phyloP scores from a whole-genome alignment of 1,140 invertebrate genomes.

The Manduca sexta region DNA sequence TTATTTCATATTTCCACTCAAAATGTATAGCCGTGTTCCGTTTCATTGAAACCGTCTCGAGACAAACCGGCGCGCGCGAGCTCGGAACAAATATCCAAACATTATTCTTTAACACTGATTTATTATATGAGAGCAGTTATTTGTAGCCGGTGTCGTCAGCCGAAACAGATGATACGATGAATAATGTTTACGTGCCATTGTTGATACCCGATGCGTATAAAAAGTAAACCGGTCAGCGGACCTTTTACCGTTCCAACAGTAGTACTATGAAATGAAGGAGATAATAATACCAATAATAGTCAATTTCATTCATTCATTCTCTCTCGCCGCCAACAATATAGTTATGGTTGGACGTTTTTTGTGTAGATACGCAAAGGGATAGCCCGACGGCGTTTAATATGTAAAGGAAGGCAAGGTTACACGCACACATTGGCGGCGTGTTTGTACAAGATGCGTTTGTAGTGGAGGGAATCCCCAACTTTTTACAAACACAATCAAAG shows the following conservation, averaged over 20 bases:
- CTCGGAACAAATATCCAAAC: no score
- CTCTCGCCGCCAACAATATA: conserved; percentile 62
- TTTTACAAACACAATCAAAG: conserved; percentile 73
- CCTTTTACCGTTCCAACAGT: conserved; percentile 63
- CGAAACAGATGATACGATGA: conserved; percentile 56
- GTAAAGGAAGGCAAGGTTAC: conserved; percentile 72
- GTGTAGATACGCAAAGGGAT: conserved; percentile 69
- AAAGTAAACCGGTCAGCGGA: conserved; percentile 66
- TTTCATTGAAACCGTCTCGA: no score
- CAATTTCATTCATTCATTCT: conserved; percentile 68
- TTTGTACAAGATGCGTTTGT: conserved; percentile 59
- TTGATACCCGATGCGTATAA: conserved; percentile 59
- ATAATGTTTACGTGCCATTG: conserved; percentile 66
- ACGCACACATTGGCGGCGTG: conserved; percentile 52
- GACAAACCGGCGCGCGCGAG: no score
- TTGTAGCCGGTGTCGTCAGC: conserved; percentile 35
- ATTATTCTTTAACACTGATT: no score
- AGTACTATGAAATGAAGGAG: conserved; percentile 42
- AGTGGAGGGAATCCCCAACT: conserved; percentile 70
- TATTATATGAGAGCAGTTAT: conserved; percentile 8
- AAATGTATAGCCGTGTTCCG: no score
- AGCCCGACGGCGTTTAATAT: conserved; percentile 70
- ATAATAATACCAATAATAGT: conserved; percentile 68
- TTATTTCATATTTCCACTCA: no score
- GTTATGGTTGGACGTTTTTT: conserved; percentile 58